Percentiles rank a stretch among this genome's conserved stretches.
These are phyloP conservation scores for Chrysocyon brachyurus DNA, from an alignment of 2,797 vertebrate genomes.

Conservation along the genomic window DNA sequence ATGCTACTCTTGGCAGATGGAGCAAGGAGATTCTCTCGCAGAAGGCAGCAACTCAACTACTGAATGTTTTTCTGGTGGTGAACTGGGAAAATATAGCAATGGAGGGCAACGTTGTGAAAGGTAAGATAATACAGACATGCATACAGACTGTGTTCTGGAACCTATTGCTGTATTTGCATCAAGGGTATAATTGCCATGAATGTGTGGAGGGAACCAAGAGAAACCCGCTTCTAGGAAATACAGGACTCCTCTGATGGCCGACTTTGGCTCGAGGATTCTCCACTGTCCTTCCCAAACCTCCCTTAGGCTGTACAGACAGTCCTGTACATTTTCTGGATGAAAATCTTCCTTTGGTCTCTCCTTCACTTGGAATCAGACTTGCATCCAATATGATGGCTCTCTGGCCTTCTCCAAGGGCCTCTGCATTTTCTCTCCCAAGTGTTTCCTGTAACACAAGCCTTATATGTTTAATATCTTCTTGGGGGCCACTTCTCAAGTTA, in stretches of 20 bases:
- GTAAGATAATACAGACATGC: background rate
- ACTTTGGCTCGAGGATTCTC: background rate
- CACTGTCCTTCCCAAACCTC: background rate
- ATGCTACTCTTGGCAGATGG: background rate
- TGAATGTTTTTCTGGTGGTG: background rate
- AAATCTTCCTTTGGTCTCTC: background rate
- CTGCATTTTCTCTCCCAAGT: background rate
- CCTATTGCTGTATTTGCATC: background rate
- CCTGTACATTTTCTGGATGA: too few relatives aligned
- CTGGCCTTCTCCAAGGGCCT: background rate
- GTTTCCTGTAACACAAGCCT: background rate
- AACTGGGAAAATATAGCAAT: background rate
- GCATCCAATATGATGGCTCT: background rate
- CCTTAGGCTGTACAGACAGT: too few relatives aligned
- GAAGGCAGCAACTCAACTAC: background rate
- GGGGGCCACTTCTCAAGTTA: background rate
- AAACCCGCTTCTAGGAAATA: background rate
- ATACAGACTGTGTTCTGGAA: background rate
- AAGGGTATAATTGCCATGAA: background rate
- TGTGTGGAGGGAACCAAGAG: background rate
- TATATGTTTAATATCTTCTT: background rate
- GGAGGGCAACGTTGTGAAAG: conserved; percentile 18
- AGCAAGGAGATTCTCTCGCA: background rate
- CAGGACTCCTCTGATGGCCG: background rate
- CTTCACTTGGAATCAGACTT: conserved; percentile 11